A percentile compares a stretch with the other conserved stretches of the same genome.
These are phyloP conservation scores for Drosophila putrida DNA, from an alignment of 2,888 invertebrate genomes.

Conservation along the genomic window DNA sequence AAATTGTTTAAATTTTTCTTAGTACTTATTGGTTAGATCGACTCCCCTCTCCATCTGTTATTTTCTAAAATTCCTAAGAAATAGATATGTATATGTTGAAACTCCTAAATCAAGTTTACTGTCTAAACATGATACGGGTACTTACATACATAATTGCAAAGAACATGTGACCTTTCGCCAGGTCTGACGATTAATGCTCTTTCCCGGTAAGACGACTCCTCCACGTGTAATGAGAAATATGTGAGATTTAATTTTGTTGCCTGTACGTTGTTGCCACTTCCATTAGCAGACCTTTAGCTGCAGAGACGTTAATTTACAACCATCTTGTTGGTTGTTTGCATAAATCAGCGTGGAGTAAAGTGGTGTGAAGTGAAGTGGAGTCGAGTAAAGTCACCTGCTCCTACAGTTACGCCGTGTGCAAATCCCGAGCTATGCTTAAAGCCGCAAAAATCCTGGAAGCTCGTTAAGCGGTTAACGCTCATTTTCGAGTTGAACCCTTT, in stretches of 20 bases:
- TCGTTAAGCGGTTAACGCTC: slow-evolving; percentile 60
- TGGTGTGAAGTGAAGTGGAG: slow-evolving; percentile 6
- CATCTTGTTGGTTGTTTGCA: slow-evolving; percentile 68
- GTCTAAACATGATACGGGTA: background rate
- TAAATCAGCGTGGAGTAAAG: slow-evolving; percentile 56
- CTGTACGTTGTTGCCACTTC: slow-evolving; percentile 23
- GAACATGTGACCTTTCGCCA: slow-evolving; percentile 12
- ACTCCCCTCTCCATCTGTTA: too few species aligned
- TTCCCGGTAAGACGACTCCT: background rate
- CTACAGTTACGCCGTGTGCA: slow-evolving; percentile 9
- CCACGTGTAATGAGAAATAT: slow-evolving; percentile 32
- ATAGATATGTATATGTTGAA: background rate
- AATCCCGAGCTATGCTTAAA: slow-evolving; percentile 56
- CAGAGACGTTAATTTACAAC: slow-evolving; percentile 73
- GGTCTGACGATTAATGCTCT: slow-evolving; percentile 15
- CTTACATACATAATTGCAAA: slow-evolving; percentile 11
- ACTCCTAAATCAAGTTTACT: background rate
- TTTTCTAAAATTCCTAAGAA: background rate
- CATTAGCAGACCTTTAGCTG: slow-evolving; percentile 65
- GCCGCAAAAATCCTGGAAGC: slow-evolving; percentile 74
- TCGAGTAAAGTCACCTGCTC: slow-evolving; percentile 3
- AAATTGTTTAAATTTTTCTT: too few species aligned
- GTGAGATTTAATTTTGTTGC: slow-evolving; percentile 27
- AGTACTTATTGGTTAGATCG: too few species aligned
- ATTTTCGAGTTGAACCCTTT: slow-evolving; percentile 50